Evolutionary conservation across 2,113 vertebrate species (phyloP), one percentile per base, ranked within the genome.

Genomic region (Hystrix cristata): DNA sequence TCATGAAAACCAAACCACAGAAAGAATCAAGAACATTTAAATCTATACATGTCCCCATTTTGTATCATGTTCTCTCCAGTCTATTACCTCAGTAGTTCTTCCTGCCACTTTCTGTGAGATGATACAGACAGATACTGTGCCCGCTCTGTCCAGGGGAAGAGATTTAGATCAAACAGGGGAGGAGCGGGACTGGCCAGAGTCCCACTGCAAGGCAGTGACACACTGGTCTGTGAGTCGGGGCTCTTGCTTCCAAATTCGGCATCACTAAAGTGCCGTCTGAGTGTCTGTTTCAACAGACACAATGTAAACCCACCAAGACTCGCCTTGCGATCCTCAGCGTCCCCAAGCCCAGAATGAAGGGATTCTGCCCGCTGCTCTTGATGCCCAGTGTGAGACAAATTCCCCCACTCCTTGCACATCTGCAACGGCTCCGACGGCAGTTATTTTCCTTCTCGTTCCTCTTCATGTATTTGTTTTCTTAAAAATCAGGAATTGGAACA

Each of bases 401-500:
- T 98, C 97, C 97, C 98, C 97, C 94, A 85, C 91, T 97, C 92
- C 97, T 98, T 96, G 97, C 98, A 97, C 93, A 97, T 98, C 97
- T 98, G 97, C 97, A 98, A 98, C 97, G 97, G 97, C 93, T 97
- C 98, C 97, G 97, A 88, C 29, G 57, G 76, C 78, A 96, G 29
- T 83, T 97, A 38, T 89, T 96, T 95, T 81, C 81, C 46, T 94
- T 88, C 57, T 88, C 46, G 80, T 96, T 87, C 65, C 65, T 79
- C 71, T 80, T 87, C 83, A 91, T 82, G 84, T 86, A 88, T 88
- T 95, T 95, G 31, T 94, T 96, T 95, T 88, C 82, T 94, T 85
- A 87, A 90, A 96, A 76, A 85, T 85, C 91, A 91, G 67, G 78
- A 93, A 69, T 60, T 80, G 16, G 78, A 91, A 72, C 31, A 67